Percentiles rank a stretch among this genome's conserved stretches.
Evolutionary conservation across 1,140 invertebrate genomes (phyloP).

Genomic region (Homalodisca vitripennis): DNA sequence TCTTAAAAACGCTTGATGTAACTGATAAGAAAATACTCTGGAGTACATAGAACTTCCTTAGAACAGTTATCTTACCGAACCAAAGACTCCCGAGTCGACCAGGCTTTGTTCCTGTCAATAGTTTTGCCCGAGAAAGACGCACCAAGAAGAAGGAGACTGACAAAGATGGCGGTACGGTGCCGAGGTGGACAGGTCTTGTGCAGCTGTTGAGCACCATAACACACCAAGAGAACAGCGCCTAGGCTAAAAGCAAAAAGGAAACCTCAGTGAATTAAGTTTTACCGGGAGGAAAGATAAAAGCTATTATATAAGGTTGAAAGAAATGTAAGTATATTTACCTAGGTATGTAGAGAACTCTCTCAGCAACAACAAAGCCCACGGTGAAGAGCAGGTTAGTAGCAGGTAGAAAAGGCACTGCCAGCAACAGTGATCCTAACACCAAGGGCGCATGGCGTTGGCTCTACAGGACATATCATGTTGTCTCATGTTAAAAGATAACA

Average conservation of each 20-base stretch:
- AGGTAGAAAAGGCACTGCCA: slow-evolving; percentile 80
- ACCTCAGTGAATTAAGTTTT: slow-evolving; percentile 9
- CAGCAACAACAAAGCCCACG: slow-evolving; percentile 89
- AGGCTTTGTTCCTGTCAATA: slow-evolving; percentile 69
- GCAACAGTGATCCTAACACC: slow-evolving; percentile 59
- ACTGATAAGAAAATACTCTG: no score
- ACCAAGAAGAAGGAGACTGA: slow-evolving; percentile 56
- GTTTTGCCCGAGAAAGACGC: slow-evolving; percentile 63
- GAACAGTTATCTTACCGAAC: no score
- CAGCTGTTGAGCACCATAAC: slow-evolving; percentile 60
- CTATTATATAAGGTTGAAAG: not conserved
- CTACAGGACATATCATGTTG: slow-evolving; percentile 17
- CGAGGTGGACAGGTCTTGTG: not conserved
- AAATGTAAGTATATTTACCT: slow-evolving; percentile 56
- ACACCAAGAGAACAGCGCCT: slow-evolving; percentile 63
- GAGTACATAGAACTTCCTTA: no score
- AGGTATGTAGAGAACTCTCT: slow-evolving; percentile 87
- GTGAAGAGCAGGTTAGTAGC: slow-evolving; percentile 85
- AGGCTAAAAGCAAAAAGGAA: slow-evolving; percentile 64
- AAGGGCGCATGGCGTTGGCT: slow-evolving; percentile 18
- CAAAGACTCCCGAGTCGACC: slow-evolving; percentile 72
- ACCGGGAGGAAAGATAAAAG: not conserved
- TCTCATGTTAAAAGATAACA: no score
- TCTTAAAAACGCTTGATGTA: no score
- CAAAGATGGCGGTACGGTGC: slow-evolving; percentile 48